Conservation (phyloP, 2,113 vertebrate species). For the Butastur rufipennis region DNA sequence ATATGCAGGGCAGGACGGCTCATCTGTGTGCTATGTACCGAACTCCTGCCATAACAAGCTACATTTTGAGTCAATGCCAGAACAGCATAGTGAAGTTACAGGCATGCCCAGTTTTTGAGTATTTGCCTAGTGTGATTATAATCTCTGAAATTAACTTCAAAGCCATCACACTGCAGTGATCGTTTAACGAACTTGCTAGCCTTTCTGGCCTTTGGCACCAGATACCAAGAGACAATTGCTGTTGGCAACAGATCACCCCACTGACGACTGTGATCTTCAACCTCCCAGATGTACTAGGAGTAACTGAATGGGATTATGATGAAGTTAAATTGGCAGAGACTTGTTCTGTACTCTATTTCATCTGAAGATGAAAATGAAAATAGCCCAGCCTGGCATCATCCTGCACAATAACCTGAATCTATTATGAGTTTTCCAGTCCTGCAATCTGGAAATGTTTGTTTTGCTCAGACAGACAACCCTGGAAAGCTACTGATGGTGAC, state of each 20-base stretch:
- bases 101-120: neutral
- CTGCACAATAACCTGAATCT: neutral
- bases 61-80: neutral
- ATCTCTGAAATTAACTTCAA: neutral
- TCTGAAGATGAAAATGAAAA: neutral
- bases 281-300: neutral
- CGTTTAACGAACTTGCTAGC: neutral
- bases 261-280: neutral
- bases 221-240: neutral
- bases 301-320: neutral
- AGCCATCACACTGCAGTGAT: neutral
- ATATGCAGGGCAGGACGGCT: neutral
- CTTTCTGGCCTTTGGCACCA: neutral
- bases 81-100: neutral
- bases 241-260: neutral
- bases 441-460: neutral
- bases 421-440: neutral
- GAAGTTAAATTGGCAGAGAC: constrained; percentile 12
- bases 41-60: neutral
- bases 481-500: neutral
- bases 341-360: neutral
- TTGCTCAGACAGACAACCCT: neutral
- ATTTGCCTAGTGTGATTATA: neutral
- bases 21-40: neutral
- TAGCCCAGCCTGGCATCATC: neutral